These are phyloP conservation scores for Pecten maximus DNA, from an alignment of 2,888 invertebrate species.

Conservation along the genomic window DNA sequence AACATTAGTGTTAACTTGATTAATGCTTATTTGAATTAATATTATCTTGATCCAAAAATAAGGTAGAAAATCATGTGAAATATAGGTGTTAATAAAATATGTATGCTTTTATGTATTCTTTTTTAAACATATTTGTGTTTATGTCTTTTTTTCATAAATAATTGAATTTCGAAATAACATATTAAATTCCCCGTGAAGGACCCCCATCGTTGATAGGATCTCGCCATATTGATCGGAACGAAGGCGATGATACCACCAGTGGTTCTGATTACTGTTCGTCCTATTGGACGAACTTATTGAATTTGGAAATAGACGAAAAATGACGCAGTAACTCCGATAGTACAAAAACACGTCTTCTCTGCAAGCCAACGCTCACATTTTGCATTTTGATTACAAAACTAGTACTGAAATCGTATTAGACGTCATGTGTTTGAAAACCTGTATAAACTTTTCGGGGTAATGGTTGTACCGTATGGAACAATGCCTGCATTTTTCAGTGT, in stretches of 20 bases:
- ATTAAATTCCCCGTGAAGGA: neutral
- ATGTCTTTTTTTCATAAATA: neutral
- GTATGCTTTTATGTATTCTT: too few relatives aligned
- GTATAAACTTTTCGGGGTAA: too few relatives aligned
- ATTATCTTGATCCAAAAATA: too few relatives aligned
- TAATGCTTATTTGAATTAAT: too few relatives aligned
- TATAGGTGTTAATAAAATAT: too few relatives aligned
- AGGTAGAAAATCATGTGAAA: too few relatives aligned
- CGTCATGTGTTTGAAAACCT: too few relatives aligned
- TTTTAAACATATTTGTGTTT: too few relatives aligned
- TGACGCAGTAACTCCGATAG: neutral
- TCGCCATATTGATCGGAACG: neutral
- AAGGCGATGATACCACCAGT: neutral
- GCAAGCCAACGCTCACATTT: neutral
- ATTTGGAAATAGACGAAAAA: conserved; percentile 1
- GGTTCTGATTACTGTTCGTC: neutral
- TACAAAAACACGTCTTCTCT: neutral
- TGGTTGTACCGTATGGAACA: too few relatives aligned
- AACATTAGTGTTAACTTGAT: too few relatives aligned
- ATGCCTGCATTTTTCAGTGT: too few relatives aligned
- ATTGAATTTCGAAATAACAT: neutral
- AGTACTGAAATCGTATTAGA: too few relatives aligned
- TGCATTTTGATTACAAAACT: neutral
- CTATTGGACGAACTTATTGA: conserved; percentile 1
- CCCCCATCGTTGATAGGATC: neutral